Evolutionary conservation across 2,888 invertebrate genomes (phyloP).

Genomic region (Agrochola circellaris): DNA sequence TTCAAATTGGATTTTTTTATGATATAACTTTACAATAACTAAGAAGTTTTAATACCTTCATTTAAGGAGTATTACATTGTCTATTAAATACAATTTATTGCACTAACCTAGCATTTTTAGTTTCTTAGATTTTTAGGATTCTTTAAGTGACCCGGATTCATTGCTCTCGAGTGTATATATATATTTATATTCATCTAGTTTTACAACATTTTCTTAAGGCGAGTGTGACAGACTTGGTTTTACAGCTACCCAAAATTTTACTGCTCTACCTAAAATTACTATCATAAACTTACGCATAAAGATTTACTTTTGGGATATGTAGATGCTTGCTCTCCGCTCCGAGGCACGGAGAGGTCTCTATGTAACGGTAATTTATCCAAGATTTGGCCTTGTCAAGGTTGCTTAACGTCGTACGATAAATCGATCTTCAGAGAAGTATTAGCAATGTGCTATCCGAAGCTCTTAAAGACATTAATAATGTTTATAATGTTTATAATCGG

Average conservation of each 20-base stretch:
- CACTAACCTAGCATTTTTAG: no score
- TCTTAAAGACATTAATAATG: background rate
- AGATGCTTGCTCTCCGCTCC: background rate
- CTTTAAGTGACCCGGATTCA: no score
- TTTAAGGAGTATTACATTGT: no score
- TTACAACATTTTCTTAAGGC: background rate
- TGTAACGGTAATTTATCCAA: slow-evolving; percentile 1
- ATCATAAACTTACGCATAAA: slow-evolving; percentile 3
- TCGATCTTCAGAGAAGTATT: slow-evolving; percentile 10
- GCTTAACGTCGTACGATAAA: background rate
- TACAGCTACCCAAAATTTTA: background rate
- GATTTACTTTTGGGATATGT: slow-evolving; percentile 6
- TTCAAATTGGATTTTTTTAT: no score
- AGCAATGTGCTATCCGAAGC: background rate
- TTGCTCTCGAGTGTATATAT: no score
- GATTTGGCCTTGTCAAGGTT: background rate
- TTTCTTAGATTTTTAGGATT: no score
- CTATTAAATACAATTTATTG: no score
- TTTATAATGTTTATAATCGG: slow-evolving; percentile 9
- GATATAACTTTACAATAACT: no score
- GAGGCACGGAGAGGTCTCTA: background rate
- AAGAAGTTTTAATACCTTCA: no score
- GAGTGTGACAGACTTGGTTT: background rate
- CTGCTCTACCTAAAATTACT: background rate
- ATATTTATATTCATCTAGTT: no score